Conservation (phyloP, 2,113 vertebrate genomes). For the Trichomycterus rosablanca region DNA sequence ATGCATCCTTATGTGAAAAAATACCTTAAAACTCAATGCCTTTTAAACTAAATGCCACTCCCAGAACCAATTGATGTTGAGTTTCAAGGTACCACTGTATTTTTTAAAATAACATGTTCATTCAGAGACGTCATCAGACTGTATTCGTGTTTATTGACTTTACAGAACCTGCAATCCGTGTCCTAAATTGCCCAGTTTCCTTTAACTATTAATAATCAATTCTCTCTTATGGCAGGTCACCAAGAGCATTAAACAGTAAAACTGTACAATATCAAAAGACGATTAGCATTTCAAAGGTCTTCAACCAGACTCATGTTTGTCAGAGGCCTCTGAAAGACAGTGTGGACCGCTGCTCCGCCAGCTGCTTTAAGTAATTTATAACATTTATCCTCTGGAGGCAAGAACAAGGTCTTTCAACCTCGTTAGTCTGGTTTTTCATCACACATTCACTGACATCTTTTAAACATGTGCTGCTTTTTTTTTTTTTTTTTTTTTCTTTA, state of each 20-base stretch:
- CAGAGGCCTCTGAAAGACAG: constrained; percentile 55
- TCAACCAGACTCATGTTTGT: constrained; percentile 53
- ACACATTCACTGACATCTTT: constrained; percentile 66
- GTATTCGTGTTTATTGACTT: constrained; percentile 30
- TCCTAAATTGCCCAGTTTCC: constrained; percentile 56
- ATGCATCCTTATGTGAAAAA: no score
- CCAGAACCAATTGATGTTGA: no score
- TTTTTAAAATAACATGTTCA: no score
- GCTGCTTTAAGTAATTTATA: constrained; percentile 67
- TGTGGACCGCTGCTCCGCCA: constrained; percentile 53
- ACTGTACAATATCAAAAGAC: constrained; percentile 47
- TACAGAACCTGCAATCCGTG: constrained; percentile 36
- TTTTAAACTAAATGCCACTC: no score
- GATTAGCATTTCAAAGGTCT: constrained; percentile 58
- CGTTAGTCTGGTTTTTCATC: constrained; percentile 67
- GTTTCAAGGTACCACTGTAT: no score
- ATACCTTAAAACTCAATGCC: no score
- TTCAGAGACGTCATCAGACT: no score
- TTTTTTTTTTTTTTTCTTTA: constrained; percentile 19
- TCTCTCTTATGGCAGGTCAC: constrained; percentile 69
- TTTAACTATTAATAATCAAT: constrained; percentile 52
- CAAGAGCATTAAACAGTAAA: constrained; percentile 64
- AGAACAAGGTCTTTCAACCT: constrained; percentile 63
- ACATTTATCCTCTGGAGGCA: constrained; percentile 59
- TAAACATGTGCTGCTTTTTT: constrained; percentile 55